Percentiles rank a stretch among this genome's conserved stretches.
These are phyloP conservation scores for Patella depressa DNA, from an alignment of 2,888 invertebrate species.

Conservation along the genomic window DNA sequence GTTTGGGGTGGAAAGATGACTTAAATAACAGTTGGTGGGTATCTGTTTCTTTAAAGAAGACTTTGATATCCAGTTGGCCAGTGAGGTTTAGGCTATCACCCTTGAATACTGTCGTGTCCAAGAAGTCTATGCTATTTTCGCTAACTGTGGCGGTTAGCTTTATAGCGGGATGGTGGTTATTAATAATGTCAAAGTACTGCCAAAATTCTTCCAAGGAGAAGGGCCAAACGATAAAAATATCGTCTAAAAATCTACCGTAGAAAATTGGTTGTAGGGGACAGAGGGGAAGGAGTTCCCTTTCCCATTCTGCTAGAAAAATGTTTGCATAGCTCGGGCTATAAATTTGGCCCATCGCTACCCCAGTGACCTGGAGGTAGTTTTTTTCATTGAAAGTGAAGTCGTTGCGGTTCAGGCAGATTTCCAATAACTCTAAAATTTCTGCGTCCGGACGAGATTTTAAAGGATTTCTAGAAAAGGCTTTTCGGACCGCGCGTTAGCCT, in stretches of 20 bases:
- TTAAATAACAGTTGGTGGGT: not conserved
- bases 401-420: not conserved
- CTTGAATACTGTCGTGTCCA: slow-evolving; percentile 5
- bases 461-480: slow-evolving; percentile 2
- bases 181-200: slow-evolving; percentile 1
- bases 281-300: not conserved
- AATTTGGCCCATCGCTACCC: not conserved
- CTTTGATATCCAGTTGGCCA: not conserved
- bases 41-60: not conserved
- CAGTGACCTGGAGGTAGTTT: not conserved
- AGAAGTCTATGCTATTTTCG: not conserved
- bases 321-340: slow-evolving; percentile 1
- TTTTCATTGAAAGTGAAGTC: slow-evolving; percentile 5
- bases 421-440: not conserved
- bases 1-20: not conserved
- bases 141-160: not conserved
- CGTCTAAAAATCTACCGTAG: slow-evolving; percentile 3
- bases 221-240: slow-evolving; percentile 9
- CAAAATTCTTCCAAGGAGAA: not conserved
- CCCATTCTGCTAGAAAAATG: not conserved
- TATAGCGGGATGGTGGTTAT: slow-evolving; percentile 4
- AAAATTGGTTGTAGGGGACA: not conserved
- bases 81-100: not conserved
- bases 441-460: not conserved
- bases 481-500: not conserved